These are phyloP conservation scores for Leptopterna dolabrata DNA, from an alignment of 2,888 invertebrate species.

Conservation along the genomic window DNA sequence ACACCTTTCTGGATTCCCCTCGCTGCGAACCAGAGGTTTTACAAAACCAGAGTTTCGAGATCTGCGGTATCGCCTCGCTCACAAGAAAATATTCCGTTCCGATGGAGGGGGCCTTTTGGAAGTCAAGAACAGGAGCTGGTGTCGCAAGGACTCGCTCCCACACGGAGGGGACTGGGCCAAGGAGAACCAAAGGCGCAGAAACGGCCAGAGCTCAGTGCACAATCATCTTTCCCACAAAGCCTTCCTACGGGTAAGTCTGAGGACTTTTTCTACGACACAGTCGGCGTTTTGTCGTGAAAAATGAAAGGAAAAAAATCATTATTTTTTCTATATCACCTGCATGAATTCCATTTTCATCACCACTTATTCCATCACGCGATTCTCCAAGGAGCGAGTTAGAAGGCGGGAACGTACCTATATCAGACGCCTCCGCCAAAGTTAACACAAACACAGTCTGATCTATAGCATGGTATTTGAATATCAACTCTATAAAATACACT, in stretches of 20 bases:
- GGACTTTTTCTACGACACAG: not conserved
- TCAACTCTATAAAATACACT: too few relatives aligned
- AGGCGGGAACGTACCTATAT: not conserved
- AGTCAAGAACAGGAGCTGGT: conserved; percentile 15
- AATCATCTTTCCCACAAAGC: conserved; percentile 25
- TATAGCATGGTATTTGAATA: too few relatives aligned
- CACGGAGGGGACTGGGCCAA: conserved; percentile 23
- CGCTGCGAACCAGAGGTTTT: not conserved
- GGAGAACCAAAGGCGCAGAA: conserved; percentile 19
- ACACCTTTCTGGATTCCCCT: not conserved
- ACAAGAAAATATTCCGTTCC: not conserved
- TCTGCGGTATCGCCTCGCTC: not conserved
- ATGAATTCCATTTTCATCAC: not conserved
- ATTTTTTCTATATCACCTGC: not conserved
- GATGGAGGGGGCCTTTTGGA: not conserved
- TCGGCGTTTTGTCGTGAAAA: not conserved
- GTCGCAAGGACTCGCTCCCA: not conserved
- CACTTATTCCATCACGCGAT: not conserved
- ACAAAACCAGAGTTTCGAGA: not conserved
- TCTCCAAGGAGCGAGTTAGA: not conserved
- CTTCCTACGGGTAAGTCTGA: conserved; percentile 1
- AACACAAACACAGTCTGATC: too few relatives aligned
- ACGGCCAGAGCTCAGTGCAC: conserved; percentile 6
- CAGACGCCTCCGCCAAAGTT: not conserved
- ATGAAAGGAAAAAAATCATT: not conserved